phyloP scores from a whole-genome alignment of 2,888 invertebrate genomes.

The Bombylius major region DNA sequence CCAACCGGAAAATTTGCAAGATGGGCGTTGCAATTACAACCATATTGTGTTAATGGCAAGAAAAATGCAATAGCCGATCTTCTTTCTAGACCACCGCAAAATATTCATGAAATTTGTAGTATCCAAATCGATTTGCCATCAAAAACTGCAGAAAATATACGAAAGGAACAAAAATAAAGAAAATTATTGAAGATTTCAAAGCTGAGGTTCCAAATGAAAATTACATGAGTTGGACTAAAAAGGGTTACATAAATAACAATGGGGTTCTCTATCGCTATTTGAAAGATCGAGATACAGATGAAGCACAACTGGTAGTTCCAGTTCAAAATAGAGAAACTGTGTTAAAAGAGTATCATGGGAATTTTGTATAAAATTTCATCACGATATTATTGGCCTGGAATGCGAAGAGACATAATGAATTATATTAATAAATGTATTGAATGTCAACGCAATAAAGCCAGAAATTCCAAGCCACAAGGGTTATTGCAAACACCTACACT shows the following conservation, averaged over 20 bases:
- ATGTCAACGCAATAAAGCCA: slow-evolving; percentile 24
- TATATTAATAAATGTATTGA: slow-evolving; percentile 20
- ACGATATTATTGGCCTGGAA: slow-evolving; percentile 20
- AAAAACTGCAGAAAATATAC: slow-evolving; percentile 10
- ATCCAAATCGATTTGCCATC: slow-evolving; percentile 12
- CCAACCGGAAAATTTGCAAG: too few species aligned
- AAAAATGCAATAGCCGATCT: too few species aligned
- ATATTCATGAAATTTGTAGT: neutral
- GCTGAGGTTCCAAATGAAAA: neutral
- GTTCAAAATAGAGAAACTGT: slow-evolving; percentile 8
- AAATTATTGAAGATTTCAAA: neutral
- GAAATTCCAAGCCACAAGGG: slow-evolving; percentile 22
- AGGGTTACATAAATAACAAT: slow-evolving; percentile 1
- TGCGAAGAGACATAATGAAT: slow-evolving; percentile 18
- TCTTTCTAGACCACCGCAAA: too few species aligned
- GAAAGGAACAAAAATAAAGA: neutral
- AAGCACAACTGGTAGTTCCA: slow-evolving; percentile 8
- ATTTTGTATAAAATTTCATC: too few species aligned
- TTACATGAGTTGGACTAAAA: neutral
- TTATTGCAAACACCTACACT: slow-evolving; percentile 22
- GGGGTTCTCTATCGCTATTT: slow-evolving; percentile 10
- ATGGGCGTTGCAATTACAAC: too few species aligned
- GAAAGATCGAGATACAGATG: slow-evolving; percentile 3
- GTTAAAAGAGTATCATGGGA: slow-evolving; percentile 3
- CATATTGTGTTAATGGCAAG: too few species aligned